Base-by-base conservation (phyloP, 2,797 vertebrate genomes). In the Chrosomus eos region DNA sequence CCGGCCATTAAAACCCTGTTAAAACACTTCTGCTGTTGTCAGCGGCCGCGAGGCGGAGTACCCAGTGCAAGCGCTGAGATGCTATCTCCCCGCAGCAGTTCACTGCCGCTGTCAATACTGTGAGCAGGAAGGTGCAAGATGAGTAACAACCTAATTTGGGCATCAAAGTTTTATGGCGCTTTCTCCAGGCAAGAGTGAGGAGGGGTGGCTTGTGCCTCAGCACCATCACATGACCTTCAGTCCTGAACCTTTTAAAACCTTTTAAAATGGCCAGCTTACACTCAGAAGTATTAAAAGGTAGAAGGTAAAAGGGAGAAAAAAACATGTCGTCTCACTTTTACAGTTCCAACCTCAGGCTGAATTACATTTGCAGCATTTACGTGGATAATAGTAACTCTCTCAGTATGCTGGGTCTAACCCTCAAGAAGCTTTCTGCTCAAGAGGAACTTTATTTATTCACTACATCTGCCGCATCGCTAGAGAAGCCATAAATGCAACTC, bases 11-110 rank as follows among this genome's bases (percentile, higher is more conserved):
- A 99, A 99, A 97, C 96, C 96, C 97, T 99, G 98, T 99, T 97
- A 98, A 98, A 98, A 98, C 97, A 99, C 97, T 99, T 97, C 96
- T 97, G 96, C 96, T 97, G 97, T 97, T 97, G 97, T 97, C 95
- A 96, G 97, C 95, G 94, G 95, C 89, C 93, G 95, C 95, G 95
- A 94, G 95, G 95, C 94, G 96, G 94, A 96, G 95, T 88, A 96
- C 92, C 93, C 87, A 90, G 93, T 36, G 92, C 74, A 82, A 89
- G 82, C 89, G 84, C 94, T 6, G 94, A 95, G 96, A 93, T 95
- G 92, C 95, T 93, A 96, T 96, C 96, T 94, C 93, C 95, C 92
- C 94, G 93, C 89, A 96, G 96, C 96, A 94, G 95, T 95, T 95
- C 94, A 88, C 94, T 90, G 93, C 91, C 92, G 94, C 97, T 98